Base-by-base conservation (phyloP, 2,888 invertebrate genomes). In the Mystacides longicornis region DNA sequence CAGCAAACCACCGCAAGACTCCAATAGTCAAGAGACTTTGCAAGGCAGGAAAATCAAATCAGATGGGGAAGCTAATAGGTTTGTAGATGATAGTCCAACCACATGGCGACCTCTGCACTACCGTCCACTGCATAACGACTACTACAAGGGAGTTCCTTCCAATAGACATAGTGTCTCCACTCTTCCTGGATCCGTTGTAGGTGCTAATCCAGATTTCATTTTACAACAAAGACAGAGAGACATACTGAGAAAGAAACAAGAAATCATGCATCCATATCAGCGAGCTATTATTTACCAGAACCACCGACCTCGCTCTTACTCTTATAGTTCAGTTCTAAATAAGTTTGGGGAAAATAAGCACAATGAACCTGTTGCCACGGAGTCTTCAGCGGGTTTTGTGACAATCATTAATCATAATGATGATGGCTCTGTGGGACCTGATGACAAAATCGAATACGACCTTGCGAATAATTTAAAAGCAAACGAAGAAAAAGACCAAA, bases 21-120 rank as follows among this genome's bases (percentile, higher is more conserved):
- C 64, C 64, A 49, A 60, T 69, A 50, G 67, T 68, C 2, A 68
- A 69, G 51, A 67, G 71, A 37, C 74, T 69, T n/a, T 75, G 72
- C 57, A 68, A 77, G 52, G 68, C 74, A 27, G 75, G 80, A 31
- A 78, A 78, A 55, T 78, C 78, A 1, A 81, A 79, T 62, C 78
- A 79, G 64, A 80, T 77, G 63, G 80, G 80, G 56, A 77, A 81
- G 59, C 76, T 74, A 52, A 78, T 81, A 2, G 81, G 82, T 63
- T 81, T 81, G 66, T 70, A 71, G 51, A 81, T 81, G 3, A 73
- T 77, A 52, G 80, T 78, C 42, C 72, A 42, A 62, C 56, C n/a
- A 58, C 58, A 23, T 61, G 59, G 58, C 46, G 61, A 21, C 61
- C 61, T 14, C 43, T 56, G 18, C 49, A 54, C 14, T 56, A 56